Evolutionary conservation across 2,113 vertebrate species (phyloP), one percentile per base, ranked within the genome.

Genomic region (Rhinichthys klamathensis): DNA sequence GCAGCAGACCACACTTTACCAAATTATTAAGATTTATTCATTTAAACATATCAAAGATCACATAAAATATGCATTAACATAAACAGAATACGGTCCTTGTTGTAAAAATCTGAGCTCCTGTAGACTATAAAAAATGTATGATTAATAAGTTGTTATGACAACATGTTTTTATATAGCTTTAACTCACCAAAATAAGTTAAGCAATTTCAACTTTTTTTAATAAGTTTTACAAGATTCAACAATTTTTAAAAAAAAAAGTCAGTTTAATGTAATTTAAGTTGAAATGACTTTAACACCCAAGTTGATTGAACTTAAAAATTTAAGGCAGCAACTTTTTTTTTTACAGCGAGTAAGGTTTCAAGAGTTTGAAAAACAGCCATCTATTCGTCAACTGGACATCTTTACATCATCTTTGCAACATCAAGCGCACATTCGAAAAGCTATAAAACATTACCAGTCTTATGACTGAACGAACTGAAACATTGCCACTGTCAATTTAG

Each of bases 381-480:
- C 46, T 54, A 32, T 30, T 32, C 27, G 3, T 30, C 54, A 58
- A 18, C 12, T 16, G 35, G 16, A 35, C 18, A 27, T 44, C 8
- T 80, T 46, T 63, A 58, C 54, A 18, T 51, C 35, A 63, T 60
- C 35, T 41, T 41, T 46, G 23, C 56, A 25, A 60, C 30, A 80
- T 78, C 54, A 58, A 78, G 11, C 2, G 5, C 30, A 80, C 11
- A 18, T 80, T 44, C 12, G 27, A 63, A 44, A 12, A 44, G 23
- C 58, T 61, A 27, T 80, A 80, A 79, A 41, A 80, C 56, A 63
- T 78, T 27, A 77, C 56, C 35, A 44, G 35, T 44, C 13, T 63
- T 63, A 16, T 11, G 35, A 27, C 6, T 80, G 32, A 63, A 80
- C 23, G 10, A 21, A 27, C n/a, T 63, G 12, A 63, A 44, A 73